Conservation (phyloP, 1,140 invertebrate species). For the honey bee (Apis mellifera) region Amel_HAv3.1 CM009931.2:10195501-10196000, state of each 20-base stretch:
- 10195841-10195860: not conserved
- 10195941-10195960: constrained; percentile 5
- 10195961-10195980: not conserved
- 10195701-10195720: too few relatives aligned
- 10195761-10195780: not conserved
- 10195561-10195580: too few relatives aligned
- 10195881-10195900: constrained; percentile 19
- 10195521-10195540: too few relatives aligned
- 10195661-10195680: too few relatives aligned
- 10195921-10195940: constrained; percentile 40
- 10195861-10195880: constrained; percentile 3
- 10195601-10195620: too few relatives aligned
- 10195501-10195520: too few relatives aligned
- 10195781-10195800: constrained; percentile 5
- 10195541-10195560: too few relatives aligned
- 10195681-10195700: not conserved
- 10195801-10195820: constrained; percentile 3
- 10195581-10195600: too few relatives aligned
- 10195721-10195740: not conserved
- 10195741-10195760: not conserved
- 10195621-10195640: too few relatives aligned
- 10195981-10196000: not conserved
- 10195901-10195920: constrained; percentile 44
- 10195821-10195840: constrained; percentile 5
- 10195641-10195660: too few relatives aligned